Evolutionary conservation across 2,888 invertebrate genomes (phyloP).

Genomic region (Meghimatium bilineatum): DNA sequence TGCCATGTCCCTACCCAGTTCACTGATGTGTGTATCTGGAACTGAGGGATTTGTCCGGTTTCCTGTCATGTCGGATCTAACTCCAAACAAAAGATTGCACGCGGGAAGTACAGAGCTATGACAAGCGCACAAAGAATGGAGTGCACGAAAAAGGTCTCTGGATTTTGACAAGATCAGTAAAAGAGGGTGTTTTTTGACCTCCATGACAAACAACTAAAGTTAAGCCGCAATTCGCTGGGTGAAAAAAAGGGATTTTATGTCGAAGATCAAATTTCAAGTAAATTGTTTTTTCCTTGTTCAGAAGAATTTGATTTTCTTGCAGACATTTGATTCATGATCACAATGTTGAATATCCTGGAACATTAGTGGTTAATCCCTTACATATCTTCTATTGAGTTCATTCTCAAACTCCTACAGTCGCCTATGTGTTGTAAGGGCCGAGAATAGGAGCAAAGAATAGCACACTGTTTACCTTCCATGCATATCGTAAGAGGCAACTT

Average conservation of each 20-base stretch:
- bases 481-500: neutral
- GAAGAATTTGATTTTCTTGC: too few species aligned
- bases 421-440: too few species aligned
- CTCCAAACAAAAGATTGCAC: conserved; percentile 11
- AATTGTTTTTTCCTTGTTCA: neutral
- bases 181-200: neutral
- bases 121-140: conserved; percentile 3
- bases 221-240: neutral
- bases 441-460: too few species aligned
- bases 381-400: too few species aligned
- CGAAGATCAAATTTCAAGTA: neutral
- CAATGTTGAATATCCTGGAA: too few species aligned
- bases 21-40: conserved; percentile 39
- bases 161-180: neutral
- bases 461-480: too few species aligned
- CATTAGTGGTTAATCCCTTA: too few species aligned
- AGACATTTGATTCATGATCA: too few species aligned
- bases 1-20: neutral
- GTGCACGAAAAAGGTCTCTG: neutral
- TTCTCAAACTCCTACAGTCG: too few species aligned
- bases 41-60: conserved; percentile 35
- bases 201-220: neutral
- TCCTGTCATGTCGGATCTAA: conserved; percentile 33
- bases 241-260: neutral
- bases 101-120: neutral